Evolutionary conservation across 2,888 invertebrate species (phyloP).

Genomic region (Palloptera scutellata): DNA sequence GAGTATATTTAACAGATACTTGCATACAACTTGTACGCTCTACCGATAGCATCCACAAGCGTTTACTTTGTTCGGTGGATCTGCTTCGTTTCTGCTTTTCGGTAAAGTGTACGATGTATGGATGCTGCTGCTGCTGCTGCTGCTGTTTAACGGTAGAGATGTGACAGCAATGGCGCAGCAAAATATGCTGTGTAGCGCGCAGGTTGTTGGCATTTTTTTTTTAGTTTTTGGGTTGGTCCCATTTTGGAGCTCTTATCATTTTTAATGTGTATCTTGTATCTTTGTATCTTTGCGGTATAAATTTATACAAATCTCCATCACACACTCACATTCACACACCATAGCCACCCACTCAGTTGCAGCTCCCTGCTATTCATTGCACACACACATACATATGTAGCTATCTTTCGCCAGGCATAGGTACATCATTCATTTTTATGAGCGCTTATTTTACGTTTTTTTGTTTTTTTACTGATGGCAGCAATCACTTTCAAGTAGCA

Average conservation of each 20-base stretch:
- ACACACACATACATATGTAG: neutral
- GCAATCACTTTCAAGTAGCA: neutral
- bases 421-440: conserved; percentile 20
- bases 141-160: neutral
- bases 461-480: conserved; percentile 20
- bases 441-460: conserved; percentile 19
- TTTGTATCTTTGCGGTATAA: conserved; percentile 27
- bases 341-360: conserved; percentile 11
- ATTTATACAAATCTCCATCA: conserved; percentile 26
- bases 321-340: neutral
- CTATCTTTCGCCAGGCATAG: neutral
- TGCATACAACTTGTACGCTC: conserved; percentile 15
- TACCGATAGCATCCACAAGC: neutral
- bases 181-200: conserved; percentile 32
- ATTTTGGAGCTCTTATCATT: conserved; percentile 33
- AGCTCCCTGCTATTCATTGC: neutral
- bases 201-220: conserved; percentile 28
- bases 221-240: conserved; percentile 41
- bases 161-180: neutral
- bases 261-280: conserved; percentile 36
- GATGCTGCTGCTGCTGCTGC: neutral
- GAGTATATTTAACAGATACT: conserved; percentile 29
- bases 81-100: too few relatives aligned
- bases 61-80: neutral
- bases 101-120: too few relatives aligned